A percentile compares a stretch with the other conserved stretches of the same genome.
Conservation (phyloP, 2,797 vertebrate species). For the Spinus olivaceus region DNA sequence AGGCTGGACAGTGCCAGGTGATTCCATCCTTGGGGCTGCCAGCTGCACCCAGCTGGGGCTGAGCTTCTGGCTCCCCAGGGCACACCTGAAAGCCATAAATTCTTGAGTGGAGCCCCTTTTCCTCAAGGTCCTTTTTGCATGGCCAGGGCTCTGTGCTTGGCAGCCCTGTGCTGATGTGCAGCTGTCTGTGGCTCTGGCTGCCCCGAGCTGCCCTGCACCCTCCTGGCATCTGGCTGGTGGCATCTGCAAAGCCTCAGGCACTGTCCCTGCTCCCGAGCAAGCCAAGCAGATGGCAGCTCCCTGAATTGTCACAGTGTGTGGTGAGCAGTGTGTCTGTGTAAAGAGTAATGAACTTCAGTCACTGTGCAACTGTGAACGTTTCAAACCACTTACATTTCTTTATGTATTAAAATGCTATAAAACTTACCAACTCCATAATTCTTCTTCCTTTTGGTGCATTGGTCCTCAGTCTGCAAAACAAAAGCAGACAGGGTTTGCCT, state of each 20-base stretch:
- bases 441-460: rapidly evolving
- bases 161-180: rapidly evolving
- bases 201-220: rapidly evolving
- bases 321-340: not conserved
- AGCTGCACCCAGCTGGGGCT: not conserved
- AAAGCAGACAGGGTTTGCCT: not conserved
- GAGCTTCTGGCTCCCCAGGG: not conserved
- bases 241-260: not conserved
- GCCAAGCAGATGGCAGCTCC: not conserved
- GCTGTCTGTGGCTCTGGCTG: not conserved
- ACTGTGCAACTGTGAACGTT: not conserved
- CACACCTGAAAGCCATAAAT: not conserved
- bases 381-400: not conserved
- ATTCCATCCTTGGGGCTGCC: not conserved
- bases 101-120: not conserved
- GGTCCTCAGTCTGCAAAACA: not conserved
- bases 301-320: rapidly evolving
- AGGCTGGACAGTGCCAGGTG: not conserved
- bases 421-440: not conserved
- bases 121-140: rapidly evolving
- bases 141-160: rapidly evolving
- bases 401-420: not conserved
- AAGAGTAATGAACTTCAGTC: not conserved
- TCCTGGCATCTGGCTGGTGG: not conserved
- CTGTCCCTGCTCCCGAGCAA: not conserved